A percentile compares a stretch with the other conserved stretches of the same genome.
These are phyloP conservation scores for Pyrgus malvae DNA, from an alignment of 2,888 invertebrate genomes.

Conservation along the genomic window DNA sequence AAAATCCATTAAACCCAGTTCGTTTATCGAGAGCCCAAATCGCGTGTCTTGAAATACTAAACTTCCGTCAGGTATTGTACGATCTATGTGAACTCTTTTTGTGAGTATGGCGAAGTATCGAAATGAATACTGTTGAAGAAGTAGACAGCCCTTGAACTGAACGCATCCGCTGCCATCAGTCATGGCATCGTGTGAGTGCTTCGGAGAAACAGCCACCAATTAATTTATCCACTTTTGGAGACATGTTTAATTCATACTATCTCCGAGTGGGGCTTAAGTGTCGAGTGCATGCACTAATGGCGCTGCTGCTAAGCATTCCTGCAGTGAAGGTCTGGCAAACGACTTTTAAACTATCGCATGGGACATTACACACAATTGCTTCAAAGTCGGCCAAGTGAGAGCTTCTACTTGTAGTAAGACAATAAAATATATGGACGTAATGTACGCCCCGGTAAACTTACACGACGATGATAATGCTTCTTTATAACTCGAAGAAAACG, in stretches of 20 bases:
- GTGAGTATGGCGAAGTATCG: too few relatives aligned
- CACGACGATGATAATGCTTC: conserved; percentile 2
- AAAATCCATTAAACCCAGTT: background rate
- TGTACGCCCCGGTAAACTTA: conserved; percentile 8
- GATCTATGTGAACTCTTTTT: too few relatives aligned
- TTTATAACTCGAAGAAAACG: conserved; percentile 3
- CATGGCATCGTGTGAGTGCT: conserved; percentile 40
- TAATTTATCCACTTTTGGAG: conserved; percentile 63
- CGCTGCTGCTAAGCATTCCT: conserved; percentile 11
- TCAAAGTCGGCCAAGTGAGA: conserved; percentile 19
- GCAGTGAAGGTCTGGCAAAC: conserved; percentile 9
- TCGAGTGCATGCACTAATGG: conserved; percentile 18
- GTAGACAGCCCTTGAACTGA: conserved; percentile 37
- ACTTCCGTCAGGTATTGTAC: too few relatives aligned
- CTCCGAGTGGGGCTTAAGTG: conserved; percentile 14
- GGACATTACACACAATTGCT: conserved; percentile 28
- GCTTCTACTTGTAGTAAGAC: conserved; percentile 2
- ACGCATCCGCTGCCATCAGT: conserved; percentile 37
- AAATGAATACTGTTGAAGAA: background rate
- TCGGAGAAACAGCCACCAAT: conserved; percentile 58
- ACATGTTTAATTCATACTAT: conserved; percentile 53
- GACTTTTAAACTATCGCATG: conserved; percentile 25
- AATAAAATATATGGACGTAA: conserved; percentile 12
- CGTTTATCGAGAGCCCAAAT: too few relatives aligned
- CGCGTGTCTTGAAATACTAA: too few relatives aligned